A percentile compares a stretch with the other conserved stretches of the same genome.
Conservation (phyloP, 2,888 invertebrate genomes). For the Tiphia femorata region DNA sequence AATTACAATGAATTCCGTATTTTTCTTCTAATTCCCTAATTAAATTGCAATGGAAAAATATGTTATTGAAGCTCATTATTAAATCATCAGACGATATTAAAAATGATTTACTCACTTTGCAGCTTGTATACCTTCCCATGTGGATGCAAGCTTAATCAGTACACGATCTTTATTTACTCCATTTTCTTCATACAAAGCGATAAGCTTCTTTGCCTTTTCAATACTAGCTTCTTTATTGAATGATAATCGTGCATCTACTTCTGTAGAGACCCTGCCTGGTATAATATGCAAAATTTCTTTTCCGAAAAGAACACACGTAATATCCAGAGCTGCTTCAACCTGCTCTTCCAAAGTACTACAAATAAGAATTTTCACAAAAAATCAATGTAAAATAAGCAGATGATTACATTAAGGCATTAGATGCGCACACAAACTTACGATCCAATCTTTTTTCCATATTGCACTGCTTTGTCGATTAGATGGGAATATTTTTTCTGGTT, state of each 20-base stretch:
- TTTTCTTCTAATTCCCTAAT: conserved; percentile 90
- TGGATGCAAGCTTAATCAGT: conserved; percentile 96
- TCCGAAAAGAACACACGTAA: conserved; percentile 95
- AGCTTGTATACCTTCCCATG: conserved; percentile 99
- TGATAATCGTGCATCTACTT: conserved; percentile 96
- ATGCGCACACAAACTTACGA: conserved; percentile 66
- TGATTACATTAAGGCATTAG: background rate
- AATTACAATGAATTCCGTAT: conserved; percentile 96
- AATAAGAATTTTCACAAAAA: conserved; percentile 34
- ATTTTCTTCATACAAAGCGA: conserved; percentile 88
- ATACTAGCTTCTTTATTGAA: conserved; percentile 95
- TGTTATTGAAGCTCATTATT: background rate
- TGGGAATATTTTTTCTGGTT: conserved; percentile 93
- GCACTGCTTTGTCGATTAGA: conserved; percentile 90
- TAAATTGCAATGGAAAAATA: no score
- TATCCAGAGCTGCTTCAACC: conserved; percentile 89
- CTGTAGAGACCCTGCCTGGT: conserved; percentile 96
- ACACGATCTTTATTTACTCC: conserved; percentile 94
- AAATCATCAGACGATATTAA: background rate
- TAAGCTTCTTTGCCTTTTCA: conserved; percentile 88
- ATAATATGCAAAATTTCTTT: conserved; percentile 97
- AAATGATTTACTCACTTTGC: conserved; percentile 78
- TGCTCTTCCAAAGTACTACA: conserved; percentile 79
- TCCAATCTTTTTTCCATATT: conserved; percentile 82
- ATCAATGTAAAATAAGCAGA: conserved; percentile 2